These are phyloP conservation scores for Sardina pilchardus DNA, from an alignment of 2,113 vertebrate species.

Conservation along the genomic window DNA sequence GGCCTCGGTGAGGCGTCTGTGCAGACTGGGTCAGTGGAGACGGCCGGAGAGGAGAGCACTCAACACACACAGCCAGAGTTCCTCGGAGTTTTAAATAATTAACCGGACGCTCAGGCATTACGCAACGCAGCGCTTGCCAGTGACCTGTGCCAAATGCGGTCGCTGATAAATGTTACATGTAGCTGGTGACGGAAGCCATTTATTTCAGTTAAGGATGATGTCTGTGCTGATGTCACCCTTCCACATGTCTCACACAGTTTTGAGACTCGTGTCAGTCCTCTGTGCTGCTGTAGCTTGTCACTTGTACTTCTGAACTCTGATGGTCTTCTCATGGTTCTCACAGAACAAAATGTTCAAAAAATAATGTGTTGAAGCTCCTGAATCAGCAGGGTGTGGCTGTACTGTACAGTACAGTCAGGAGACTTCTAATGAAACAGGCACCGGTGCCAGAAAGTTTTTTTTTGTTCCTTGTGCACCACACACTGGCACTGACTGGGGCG, in stretches of 20 bases:
- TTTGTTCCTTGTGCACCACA: background rate
- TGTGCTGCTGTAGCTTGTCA: no score
- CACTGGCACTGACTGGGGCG: background rate
- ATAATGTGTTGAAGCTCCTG: background rate
- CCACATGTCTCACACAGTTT: background rate
- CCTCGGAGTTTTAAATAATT: constrained; percentile 13
- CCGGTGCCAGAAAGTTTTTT: background rate
- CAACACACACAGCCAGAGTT: background rate
- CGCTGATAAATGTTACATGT: background rate
- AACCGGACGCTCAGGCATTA: background rate
- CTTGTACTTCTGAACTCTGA: no score
- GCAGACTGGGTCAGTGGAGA: background rate
- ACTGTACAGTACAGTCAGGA: background rate
- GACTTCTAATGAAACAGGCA: background rate
- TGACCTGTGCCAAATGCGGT: background rate
- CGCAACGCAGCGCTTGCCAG: background rate
- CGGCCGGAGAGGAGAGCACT: background rate
- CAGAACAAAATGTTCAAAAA: no score
- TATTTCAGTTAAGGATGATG: background rate
- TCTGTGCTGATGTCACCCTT: background rate
- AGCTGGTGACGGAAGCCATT: background rate
- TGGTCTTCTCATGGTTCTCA: no score
- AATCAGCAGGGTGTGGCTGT: background rate
- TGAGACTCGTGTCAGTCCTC: background rate
- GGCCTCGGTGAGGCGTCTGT: background rate